These are phyloP conservation scores for Anguilla anguilla DNA, from an alignment of 2,797 vertebrate species.

Conservation along the genomic window DNA sequence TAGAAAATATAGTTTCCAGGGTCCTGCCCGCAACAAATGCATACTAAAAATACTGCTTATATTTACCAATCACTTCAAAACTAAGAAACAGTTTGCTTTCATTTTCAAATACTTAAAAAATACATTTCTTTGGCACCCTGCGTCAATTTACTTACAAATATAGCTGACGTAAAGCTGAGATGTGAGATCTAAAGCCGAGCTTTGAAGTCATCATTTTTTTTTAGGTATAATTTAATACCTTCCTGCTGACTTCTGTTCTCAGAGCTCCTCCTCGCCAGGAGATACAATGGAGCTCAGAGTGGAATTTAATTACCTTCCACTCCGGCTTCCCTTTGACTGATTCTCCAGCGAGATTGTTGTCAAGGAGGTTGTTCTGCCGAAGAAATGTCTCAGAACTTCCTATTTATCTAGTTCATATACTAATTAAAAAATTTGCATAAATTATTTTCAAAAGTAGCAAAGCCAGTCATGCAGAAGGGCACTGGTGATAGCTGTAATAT, in stretches of 20 bases:
- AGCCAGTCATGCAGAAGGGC: constrained; percentile 3
- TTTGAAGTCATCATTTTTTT: constrained; percentile 2
- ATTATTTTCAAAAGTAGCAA: constrained; percentile 11
- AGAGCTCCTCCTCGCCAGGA: neutral
- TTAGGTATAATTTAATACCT: constrained; percentile 12
- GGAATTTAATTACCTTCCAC: constrained; percentile 17
- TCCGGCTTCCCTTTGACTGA: constrained; percentile 14
- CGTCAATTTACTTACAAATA: constrained; percentile 2
- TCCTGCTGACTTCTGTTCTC: constrained; percentile 6
- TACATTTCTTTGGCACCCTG: neutral
- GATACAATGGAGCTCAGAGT: constrained; percentile 11
- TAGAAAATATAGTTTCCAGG: neutral
- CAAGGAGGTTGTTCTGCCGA: neutral
- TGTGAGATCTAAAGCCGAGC: neutral
- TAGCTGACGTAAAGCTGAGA: neutral
- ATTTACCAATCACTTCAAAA: neutral
- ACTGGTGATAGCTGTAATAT: neutral
- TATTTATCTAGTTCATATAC: constrained; percentile 15
- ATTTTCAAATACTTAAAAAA: neutral
- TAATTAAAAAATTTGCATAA: constrained; percentile 8
- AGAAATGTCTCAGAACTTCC: neutral
- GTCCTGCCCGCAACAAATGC: neutral
- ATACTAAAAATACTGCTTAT: neutral
- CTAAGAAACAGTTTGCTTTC: neutral
- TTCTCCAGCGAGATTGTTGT: constrained; percentile 3